These are phyloP conservation scores for silkworm (Bombyx mori) DNA, from an alignment of 1,140 invertebrate species.

Conservation along the genomic window ASM3026992v2 NC_085115.1:8275501-8276000, in stretches of 20 bases:
- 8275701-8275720: background rate
- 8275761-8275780: conserved; percentile 40
- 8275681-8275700: background rate
- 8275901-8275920: conserved; percentile 43
- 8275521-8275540: too few relatives aligned
- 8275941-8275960: conserved; percentile 10
- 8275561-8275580: too few relatives aligned
- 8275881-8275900: conserved; percentile 58
- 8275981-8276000: background rate
- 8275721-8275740: background rate
- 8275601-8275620: too few relatives aligned
- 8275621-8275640: too few relatives aligned
- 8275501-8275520: too few relatives aligned
- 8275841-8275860: conserved; percentile 36
- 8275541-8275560: too few relatives aligned
- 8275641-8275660: conserved; percentile 7
- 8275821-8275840: conserved; percentile 44
- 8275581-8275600: too few relatives aligned
- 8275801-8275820: conserved; percentile 53
- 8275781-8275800: conserved; percentile 43
- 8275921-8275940: conserved; percentile 38
- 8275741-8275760: conserved; percentile 24
- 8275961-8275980: conserved; percentile 3
- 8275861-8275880: conserved; percentile 48
- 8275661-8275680: conserved; percentile 14